Evolutionary conservation across 2,113 vertebrate genomes (phyloP).

Genomic region (Columba janthina): DNA sequence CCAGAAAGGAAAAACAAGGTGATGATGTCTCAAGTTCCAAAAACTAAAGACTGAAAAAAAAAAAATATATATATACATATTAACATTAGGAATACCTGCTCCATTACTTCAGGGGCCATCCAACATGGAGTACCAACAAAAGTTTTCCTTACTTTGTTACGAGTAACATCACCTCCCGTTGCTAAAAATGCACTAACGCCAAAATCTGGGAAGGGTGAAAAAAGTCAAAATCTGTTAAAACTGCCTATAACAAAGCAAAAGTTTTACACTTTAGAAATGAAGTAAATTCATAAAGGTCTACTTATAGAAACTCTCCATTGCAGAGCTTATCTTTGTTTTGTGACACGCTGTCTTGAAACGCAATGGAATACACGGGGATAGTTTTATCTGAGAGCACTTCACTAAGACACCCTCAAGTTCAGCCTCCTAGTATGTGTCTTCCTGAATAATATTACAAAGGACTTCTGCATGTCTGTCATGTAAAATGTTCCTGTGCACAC

Average conservation of each 20-base stretch:
- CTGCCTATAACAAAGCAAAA: not conserved
- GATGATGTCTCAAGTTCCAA: not conserved
- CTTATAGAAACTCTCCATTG: not conserved
- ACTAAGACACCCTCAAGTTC: not conserved
- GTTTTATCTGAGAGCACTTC: not conserved
- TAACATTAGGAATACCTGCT: constrained; percentile 83
- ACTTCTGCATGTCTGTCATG: not conserved
- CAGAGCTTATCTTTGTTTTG: not conserved
- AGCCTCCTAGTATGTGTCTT: not conserved
- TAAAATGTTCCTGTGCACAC: not conserved
- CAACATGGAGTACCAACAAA: constrained; percentile 99
- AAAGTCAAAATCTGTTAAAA: not conserved
- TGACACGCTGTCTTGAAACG: not conserved
- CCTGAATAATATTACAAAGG: not conserved
- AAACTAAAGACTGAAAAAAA: not conserved
- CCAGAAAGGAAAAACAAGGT: not conserved
- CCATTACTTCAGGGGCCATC: constrained; percentile 99
- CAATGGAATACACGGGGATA: not conserved
- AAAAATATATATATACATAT: not conserved
- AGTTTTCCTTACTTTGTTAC: constrained; percentile 98
- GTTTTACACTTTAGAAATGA: not conserved
- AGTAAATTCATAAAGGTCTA: not conserved
- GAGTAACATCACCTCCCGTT: constrained; percentile 94
- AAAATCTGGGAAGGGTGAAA: constrained; percentile 84
- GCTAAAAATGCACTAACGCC: constrained; percentile 96